Evolutionary conservation across 2,888 invertebrate genomes (phyloP).

Genomic region (Heliconius ethilla): DNA sequence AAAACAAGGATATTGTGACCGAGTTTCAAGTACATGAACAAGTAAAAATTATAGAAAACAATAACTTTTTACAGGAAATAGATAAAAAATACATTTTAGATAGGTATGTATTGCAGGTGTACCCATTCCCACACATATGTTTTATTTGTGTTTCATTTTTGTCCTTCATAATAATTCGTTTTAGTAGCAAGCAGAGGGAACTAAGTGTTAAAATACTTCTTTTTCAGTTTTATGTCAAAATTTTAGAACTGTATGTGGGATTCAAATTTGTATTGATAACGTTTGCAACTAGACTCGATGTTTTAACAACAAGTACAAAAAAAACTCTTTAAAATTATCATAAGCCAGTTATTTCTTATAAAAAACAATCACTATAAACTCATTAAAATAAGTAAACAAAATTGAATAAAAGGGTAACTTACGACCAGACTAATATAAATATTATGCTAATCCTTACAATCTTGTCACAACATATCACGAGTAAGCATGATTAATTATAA

Average conservation of each 20-base stretch:
- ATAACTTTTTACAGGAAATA: background rate
- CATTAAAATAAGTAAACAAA: background rate
- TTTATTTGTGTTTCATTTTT: background rate
- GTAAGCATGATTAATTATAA: slow-evolving; percentile 13
- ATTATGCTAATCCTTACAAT: slow-evolving; percentile 14
- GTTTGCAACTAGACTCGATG: background rate
- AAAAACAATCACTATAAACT: background rate
- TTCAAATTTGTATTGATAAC: background rate
- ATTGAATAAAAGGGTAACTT: background rate
- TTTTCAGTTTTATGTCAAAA: background rate
- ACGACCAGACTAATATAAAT: background rate
- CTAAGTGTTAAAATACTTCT: background rate
- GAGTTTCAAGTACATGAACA: background rate
- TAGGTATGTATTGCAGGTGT: background rate
- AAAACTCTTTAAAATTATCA: too few species aligned
- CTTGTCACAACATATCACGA: slow-evolving; percentile 21
- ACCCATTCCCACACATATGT: background rate
- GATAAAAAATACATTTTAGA: background rate
- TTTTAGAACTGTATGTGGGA: background rate
- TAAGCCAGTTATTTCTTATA: background rate
- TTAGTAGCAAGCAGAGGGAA: too few species aligned
- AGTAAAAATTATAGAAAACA: background rate
- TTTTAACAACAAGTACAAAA: background rate
- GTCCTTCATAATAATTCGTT: background rate
- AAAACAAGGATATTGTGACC: background rate